A percentile compares a stretch with the other conserved stretches of the same genome.
Evolutionary conservation across 2,797 vertebrate species (phyloP).

Genomic region (Squalus acanthias): DNA sequence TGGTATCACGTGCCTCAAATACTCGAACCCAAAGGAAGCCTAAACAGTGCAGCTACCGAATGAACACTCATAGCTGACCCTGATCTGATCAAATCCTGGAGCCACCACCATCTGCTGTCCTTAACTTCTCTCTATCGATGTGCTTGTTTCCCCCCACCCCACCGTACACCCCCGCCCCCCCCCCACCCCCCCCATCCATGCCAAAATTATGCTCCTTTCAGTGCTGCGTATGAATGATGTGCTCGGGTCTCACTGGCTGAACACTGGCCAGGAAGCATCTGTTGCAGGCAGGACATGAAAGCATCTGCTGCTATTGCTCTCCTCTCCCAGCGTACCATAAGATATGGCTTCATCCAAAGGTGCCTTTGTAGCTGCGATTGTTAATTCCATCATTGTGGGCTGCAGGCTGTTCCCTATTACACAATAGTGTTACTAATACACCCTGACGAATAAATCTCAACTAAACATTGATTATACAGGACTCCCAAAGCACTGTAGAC

Average conservation of each 20-base stretch:
- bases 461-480: not conserved
- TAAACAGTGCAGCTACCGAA: slow-evolving; percentile 57
- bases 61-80: slow-evolving; percentile 62
- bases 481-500: not conserved
- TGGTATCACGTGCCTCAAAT: not conserved
- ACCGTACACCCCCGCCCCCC: not conserved
- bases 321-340: slow-evolving; percentile 84
- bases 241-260: slow-evolving; percentile 61
- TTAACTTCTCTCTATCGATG: slow-evolving; percentile 68
- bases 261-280: slow-evolving; percentile 76
- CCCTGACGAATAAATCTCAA: slow-evolving; percentile 36
- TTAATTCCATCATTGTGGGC: slow-evolving; percentile 85
- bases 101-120: slow-evolving; percentile 66
- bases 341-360: slow-evolving; percentile 81
- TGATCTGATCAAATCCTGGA: slow-evolving; percentile 65
- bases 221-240: slow-evolving; percentile 53
- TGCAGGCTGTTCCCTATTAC: slow-evolving; percentile 71
- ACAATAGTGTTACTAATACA: slow-evolving; percentile 52
- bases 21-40: slow-evolving; percentile 39
- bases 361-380: slow-evolving; percentile 83
- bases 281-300: slow-evolving; percentile 68
- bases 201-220: slow-evolving; percentile 48
- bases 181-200: slow-evolving; percentile 45
- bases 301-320: slow-evolving; percentile 93
- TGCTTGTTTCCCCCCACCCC: slow-evolving; percentile 53